phyloP scores from a whole-genome alignment of 1,140 invertebrate species.

The Panagrolaimus sp. region DNA sequence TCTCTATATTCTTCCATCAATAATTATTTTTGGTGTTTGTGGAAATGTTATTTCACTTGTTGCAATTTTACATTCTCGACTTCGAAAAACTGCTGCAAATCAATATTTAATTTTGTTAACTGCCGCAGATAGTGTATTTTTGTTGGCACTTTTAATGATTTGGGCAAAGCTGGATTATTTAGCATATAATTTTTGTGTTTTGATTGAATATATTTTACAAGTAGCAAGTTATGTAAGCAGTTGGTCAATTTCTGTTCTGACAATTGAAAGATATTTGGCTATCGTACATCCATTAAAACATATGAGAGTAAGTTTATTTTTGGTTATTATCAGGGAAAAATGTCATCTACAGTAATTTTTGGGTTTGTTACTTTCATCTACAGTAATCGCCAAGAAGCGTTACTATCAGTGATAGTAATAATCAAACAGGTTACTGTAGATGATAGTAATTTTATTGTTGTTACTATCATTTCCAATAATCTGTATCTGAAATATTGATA shows the following conservation, averaged over 20 bases:
- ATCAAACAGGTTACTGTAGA: no score
- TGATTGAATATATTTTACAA: conserved; percentile 56
- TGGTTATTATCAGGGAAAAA: background rate
- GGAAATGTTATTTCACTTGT: conserved; percentile 55
- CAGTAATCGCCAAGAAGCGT: background rate
- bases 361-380: background rate
- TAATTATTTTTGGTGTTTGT: conserved; percentile 52
- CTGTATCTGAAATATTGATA: no score
- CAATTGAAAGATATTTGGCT: conserved; percentile 56
- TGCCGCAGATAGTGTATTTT: conserved; percentile 51
- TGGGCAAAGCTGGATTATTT: conserved; percentile 47
- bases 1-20: conserved; percentile 50
- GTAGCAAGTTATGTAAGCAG: conserved; percentile 50
- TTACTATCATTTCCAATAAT: no score
- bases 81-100: conserved; percentile 55
- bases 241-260: conserved; percentile 57
- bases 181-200: conserved; percentile 51
- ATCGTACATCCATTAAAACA: conserved; percentile 55
- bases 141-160: conserved; percentile 50
- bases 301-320: conserved; percentile 41
- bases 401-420: no score
- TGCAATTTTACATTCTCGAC: conserved; percentile 56
- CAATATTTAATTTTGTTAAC: conserved; percentile 58
- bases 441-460: no score
- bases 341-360: background rate